Conservation (phyloP, 2,797 vertebrate species). For the Notolabrus celidotus region DNA sequence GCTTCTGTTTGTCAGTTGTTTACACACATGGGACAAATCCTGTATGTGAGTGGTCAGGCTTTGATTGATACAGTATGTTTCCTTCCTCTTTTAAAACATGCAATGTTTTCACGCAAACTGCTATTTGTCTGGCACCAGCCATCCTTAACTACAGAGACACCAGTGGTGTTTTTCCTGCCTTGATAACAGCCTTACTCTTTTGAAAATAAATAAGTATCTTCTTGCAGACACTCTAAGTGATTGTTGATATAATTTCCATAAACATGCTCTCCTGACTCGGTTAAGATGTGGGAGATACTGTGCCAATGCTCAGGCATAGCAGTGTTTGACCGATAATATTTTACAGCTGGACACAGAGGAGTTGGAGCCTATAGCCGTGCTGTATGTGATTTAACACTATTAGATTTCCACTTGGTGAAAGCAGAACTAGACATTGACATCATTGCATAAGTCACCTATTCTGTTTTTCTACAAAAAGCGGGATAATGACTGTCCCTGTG, state of each 20-base stretch:
- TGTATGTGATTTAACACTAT: conserved; percentile 22
- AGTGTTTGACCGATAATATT: conserved; percentile 45
- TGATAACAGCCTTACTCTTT: conserved; percentile 32
- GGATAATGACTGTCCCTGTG: conserved; percentile 42
- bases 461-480: conserved; percentile 48
- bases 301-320: conserved; percentile 2
- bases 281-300: conserved; percentile 13
- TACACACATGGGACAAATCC: conserved; percentile 16
- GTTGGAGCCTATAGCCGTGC: conserved; percentile 5
- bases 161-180: conserved; percentile 14
- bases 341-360: conserved; percentile 17
- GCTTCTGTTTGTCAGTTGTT: conserved; percentile 12
- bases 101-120: conserved; percentile 10
- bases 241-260: conserved; percentile 52
- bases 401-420: conserved; percentile 35
- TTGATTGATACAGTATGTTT: conserved; percentile 42
- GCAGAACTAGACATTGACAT: conserved; percentile 49
- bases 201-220: conserved; percentile 23
- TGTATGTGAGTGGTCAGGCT: conserved; percentile 16
- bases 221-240: conserved; percentile 13
- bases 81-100: conserved; percentile 19
- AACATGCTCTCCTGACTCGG: conserved; percentile 35
- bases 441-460: conserved; percentile 55
- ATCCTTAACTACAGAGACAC: conserved; percentile 11
- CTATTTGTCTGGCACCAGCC: conserved; percentile 31